Percentiles rank a stretch among this genome's conserved stretches.
Evolutionary conservation across 2,797 vertebrate species (phyloP).

Genomic region (Xenentodon cancila): DNA sequence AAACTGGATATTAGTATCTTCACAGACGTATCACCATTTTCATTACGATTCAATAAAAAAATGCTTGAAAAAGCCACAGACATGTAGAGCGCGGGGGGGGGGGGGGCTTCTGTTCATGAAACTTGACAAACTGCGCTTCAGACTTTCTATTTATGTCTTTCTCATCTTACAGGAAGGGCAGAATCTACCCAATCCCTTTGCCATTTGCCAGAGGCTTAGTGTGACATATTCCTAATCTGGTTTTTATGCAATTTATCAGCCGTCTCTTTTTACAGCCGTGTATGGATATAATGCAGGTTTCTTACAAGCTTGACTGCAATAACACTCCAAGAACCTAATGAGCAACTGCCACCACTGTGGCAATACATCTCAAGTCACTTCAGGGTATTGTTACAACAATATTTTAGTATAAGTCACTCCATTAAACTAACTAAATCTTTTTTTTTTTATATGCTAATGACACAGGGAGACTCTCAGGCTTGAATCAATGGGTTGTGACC

Average conservation of each 20-base stretch:
- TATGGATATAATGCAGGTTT: slow-evolving; percentile 79
- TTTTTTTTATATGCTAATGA: slow-evolving; percentile 68
- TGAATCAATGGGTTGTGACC: slow-evolving; percentile 66
- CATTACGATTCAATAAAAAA: slow-evolving; percentile 61
- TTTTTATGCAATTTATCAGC: slow-evolving; percentile 86
- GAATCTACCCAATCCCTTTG: slow-evolving; percentile 80
- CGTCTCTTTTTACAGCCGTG: slow-evolving; percentile 73
- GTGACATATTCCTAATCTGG: slow-evolving; percentile 85
- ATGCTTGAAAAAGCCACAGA: slow-evolving; percentile 51
- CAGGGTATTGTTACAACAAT: slow-evolving; percentile 78
- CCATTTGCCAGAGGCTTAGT: slow-evolving; percentile 81
- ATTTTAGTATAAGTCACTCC: slow-evolving; percentile 80
- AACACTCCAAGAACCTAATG: slow-evolving; percentile 79
- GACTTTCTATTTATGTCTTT: slow-evolving; percentile 82
- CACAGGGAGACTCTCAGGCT: slow-evolving; percentile 60
- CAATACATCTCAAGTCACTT: slow-evolving; percentile 79
- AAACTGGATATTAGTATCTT: slow-evolving; percentile 39
- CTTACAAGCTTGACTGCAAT: slow-evolving; percentile 74
- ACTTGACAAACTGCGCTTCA: slow-evolving; percentile 81
- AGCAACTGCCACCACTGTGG: slow-evolving; percentile 64
- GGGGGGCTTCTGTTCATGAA: slow-evolving; percentile 65
- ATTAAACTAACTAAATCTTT: slow-evolving; percentile 81
- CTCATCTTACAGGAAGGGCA: slow-evolving; percentile 79
- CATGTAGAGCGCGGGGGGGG: slow-evolving; percentile 50
- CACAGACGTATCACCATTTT: slow-evolving; percentile 47